Percentiles rank a stretch among this genome's conserved stretches.
phyloP scores from a whole-genome alignment of 2,797 vertebrate genomes.

The Siniperca undulata region DNA sequence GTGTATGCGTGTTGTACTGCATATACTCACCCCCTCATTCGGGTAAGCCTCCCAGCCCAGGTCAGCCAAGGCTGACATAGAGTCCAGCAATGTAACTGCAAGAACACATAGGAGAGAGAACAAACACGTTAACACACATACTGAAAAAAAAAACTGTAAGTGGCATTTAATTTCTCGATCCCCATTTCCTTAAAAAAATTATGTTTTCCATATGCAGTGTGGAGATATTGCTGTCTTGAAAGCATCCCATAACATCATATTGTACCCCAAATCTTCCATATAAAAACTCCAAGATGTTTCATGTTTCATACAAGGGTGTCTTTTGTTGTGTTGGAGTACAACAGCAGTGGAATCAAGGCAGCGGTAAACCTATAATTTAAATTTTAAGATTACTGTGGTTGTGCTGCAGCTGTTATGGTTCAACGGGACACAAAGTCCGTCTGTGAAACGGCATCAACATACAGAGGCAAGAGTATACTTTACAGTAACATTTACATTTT shows the following conservation, averaged over 20 bases:
- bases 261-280: constrained; percentile 5
- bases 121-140: constrained; percentile 37
- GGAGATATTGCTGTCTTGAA: constrained; percentile 2
- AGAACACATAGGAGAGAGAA: constrained; percentile 50
- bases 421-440: constrained; percentile 51
- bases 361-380: constrained; percentile 59
- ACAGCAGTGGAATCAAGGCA: constrained; percentile 47
- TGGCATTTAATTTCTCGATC: constrained; percentile 3
- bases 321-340: constrained; percentile 47
- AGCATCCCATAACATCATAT: constrained; percentile 3
- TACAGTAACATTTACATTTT: constrained; percentile 32
- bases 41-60: constrained; percentile 90
- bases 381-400: constrained; percentile 42
- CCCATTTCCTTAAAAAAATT: background rate
- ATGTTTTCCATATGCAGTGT: background rate
- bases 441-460: constrained; percentile 16
- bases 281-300: constrained; percentile 22
- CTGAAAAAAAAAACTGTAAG: background rate
- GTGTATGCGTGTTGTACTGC: constrained; percentile 30
- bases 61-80: constrained; percentile 89
- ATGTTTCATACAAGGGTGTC: constrained; percentile 31
- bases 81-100: constrained; percentile 89
- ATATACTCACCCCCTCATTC: constrained; percentile 88
- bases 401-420: constrained; percentile 48
- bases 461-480: constrained; percentile 18